These are phyloP conservation scores for Orchesella flavescens DNA, from an alignment of 2,888 invertebrate species.

Conservation along the genomic window DNA sequence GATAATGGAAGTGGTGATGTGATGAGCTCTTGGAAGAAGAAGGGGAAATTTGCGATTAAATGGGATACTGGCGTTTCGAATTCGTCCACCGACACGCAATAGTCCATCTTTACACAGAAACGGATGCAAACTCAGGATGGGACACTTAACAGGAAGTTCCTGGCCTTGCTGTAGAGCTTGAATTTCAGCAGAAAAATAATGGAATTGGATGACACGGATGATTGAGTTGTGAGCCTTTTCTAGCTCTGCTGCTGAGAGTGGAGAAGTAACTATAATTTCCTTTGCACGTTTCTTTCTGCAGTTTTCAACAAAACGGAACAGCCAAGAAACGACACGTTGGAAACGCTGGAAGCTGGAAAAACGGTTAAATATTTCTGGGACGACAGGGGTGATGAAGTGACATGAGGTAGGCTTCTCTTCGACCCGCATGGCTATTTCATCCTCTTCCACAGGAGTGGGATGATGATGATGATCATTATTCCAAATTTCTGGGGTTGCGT, in stretches of 20 bases:
- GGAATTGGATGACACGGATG: not conserved
- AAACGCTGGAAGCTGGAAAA: too few relatives aligned
- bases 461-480: too few relatives aligned
- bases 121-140: constrained; percentile 49
- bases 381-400: too few relatives aligned
- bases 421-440: too few relatives aligned
- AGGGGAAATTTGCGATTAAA: constrained; percentile 61
- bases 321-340: too few relatives aligned
- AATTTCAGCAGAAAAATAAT: constrained; percentile 10
- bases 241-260: not conserved
- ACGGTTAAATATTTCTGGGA: too few relatives aligned
- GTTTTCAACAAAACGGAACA: too few relatives aligned
- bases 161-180: not conserved
- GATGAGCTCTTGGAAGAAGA: constrained; percentile 60
- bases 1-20: constrained; percentile 48
- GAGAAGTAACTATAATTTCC: not conserved
- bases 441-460: too few relatives aligned
- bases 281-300: too few relatives aligned
- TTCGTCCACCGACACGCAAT: constrained; percentile 65
- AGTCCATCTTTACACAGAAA: constrained; percentile 58
- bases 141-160: not conserved
- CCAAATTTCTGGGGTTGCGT: not conserved
- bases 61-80: constrained; percentile 39
- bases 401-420: too few relatives aligned
- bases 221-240: not conserved